Conservation (phyloP, 2,113 vertebrate species). For the Anhinga anhinga region DNA sequence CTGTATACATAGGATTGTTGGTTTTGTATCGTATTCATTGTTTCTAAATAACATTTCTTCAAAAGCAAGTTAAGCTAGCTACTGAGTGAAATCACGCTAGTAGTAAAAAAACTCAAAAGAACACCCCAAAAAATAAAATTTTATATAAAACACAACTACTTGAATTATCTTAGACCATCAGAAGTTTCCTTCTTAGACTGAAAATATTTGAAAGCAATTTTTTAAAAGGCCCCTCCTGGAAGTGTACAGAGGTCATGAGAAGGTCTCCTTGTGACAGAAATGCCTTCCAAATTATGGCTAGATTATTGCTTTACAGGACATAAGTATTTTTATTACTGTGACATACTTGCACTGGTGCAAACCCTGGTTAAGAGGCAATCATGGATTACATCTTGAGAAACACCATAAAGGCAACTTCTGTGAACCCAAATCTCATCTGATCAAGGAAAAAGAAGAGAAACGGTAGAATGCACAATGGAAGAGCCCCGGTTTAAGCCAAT, state of each 20-base stretch:
- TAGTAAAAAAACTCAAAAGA: neutral
- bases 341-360: neutral
- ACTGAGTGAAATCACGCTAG: neutral
- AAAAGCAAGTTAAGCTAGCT: neutral
- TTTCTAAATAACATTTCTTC: neutral
- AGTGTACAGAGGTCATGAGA: neutral
- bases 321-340: neutral
- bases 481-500: neutral
- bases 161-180: neutral
- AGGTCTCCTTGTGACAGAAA: neutral
- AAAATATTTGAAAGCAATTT: neutral
- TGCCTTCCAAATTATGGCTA: neutral
- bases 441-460: neutral
- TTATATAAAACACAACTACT: neutral
- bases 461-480: neutral
- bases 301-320: neutral
- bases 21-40: neutral
- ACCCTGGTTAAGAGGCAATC: neutral
- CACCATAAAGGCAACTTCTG: neutral
- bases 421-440: neutral
- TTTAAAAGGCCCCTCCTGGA: neutral
- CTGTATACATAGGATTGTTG: neutral
- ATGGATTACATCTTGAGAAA: neutral
- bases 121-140: neutral
- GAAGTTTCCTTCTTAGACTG: neutral